phyloP scores from a whole-genome alignment of 2,888 invertebrate species.

The Antitype chi region DNA sequence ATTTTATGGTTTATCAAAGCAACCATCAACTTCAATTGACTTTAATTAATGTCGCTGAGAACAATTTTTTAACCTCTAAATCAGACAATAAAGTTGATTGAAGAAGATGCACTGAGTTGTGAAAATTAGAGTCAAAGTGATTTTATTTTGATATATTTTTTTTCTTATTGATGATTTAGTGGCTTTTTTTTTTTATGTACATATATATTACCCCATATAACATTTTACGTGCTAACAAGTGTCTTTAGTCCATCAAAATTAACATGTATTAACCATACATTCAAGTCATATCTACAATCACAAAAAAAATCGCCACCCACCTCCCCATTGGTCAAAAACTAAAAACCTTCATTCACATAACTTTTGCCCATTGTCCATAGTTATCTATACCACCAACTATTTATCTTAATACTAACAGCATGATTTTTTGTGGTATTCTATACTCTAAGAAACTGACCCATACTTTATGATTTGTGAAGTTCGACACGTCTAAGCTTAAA shows the following conservation, averaged over 20 bases:
- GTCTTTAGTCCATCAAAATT: constrained; percentile 34
- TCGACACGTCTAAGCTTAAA: constrained; percentile 57
- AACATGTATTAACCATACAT: constrained; percentile 45
- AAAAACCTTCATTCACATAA: constrained; percentile 42
- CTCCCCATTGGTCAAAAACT: constrained; percentile 25
- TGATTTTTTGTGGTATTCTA: constrained; percentile 52
- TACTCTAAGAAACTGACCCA: constrained; percentile 65
- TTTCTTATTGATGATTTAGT: constrained; percentile 39
- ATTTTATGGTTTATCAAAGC: constrained; percentile 42
- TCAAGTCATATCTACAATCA: constrained; percentile 23
- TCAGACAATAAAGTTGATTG: constrained; percentile 51
- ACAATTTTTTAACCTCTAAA: constrained; percentile 47
- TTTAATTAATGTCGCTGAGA: constrained; percentile 45
- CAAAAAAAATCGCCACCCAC: constrained; percentile 36
- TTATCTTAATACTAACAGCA: constrained; percentile 63
- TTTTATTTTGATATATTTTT: constrained; percentile 14
- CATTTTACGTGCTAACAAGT: constrained; percentile 47
- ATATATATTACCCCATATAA: constrained; percentile 35
- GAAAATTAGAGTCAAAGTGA: constrained; percentile 29
- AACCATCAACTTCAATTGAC: constrained; percentile 55
- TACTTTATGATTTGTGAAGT: constrained; percentile 57
- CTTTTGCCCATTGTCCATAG: constrained; percentile 42
- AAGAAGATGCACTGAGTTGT: constrained; percentile 41
- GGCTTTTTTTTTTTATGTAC: constrained; percentile 43
- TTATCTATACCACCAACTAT: constrained; percentile 44